These are phyloP conservation scores for Spodoptera frugiperda DNA, from an alignment of 1,140 invertebrate species.

Conservation along the genomic window DNA sequence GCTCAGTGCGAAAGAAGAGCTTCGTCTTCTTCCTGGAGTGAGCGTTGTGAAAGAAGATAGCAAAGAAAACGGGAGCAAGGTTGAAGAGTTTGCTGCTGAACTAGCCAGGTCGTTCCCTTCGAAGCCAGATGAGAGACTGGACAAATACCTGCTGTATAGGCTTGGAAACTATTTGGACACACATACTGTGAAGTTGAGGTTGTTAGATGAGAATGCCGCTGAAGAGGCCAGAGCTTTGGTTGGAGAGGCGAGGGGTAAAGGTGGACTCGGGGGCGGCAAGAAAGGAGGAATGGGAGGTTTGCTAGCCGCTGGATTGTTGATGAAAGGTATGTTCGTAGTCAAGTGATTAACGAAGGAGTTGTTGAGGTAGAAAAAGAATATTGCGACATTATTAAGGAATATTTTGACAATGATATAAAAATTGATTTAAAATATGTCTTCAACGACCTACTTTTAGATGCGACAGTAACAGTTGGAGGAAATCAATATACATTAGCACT, in stretches of 20 bases:
- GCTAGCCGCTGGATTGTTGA: constrained; percentile 88
- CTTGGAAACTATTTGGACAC: constrained; percentile 90
- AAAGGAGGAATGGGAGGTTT: constrained; percentile 87
- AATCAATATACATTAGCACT: constrained; percentile 20
- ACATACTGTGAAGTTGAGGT: constrained; percentile 90
- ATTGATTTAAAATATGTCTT: not conserved
- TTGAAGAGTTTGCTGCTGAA: constrained; percentile 90
- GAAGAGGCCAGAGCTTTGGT: constrained; percentile 85
- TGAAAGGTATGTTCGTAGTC: constrained; percentile 86
- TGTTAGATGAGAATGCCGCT: constrained; percentile 89
- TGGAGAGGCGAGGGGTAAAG: constrained; percentile 78
- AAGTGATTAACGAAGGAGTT: not conserved
- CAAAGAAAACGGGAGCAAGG: constrained; percentile 86
- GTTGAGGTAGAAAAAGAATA: not conserved
- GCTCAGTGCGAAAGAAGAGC: constrained; percentile 88
- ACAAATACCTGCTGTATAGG: constrained; percentile 91
- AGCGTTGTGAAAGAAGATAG: constrained; percentile 89
- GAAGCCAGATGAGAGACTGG: constrained; percentile 91
- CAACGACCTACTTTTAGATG: not conserved
- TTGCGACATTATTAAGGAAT: too few species aligned
- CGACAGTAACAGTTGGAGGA: not conserved
- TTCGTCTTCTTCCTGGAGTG: constrained; percentile 90
- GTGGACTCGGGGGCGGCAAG: constrained; percentile 79
- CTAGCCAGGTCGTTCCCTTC: constrained; percentile 91
- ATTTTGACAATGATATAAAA: too few species aligned